Base-by-base conservation (phyloP, 2,797 vertebrate species). In the Limnodromus scolopaceus region DNA sequence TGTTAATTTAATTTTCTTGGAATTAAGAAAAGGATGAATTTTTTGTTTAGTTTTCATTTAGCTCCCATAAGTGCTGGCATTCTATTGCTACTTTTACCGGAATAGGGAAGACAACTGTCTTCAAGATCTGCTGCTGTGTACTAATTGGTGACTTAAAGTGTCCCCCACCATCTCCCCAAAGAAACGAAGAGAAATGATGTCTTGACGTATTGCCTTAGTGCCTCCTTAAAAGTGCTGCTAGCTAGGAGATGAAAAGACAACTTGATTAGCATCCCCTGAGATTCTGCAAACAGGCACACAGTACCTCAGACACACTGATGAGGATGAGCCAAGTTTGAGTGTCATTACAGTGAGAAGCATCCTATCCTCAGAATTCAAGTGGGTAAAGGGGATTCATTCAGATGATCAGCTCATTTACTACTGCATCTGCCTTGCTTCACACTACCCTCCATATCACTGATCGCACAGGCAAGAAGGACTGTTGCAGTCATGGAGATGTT, bases 241-340 rank as follows among this genome's bases (percentile, higher is more conserved):
- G 38, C 20, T 69, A 34, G 54, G 43, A 88, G 54, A 70, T 57
- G 32, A 74, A 92, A 84, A 85, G 79, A 49, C 69, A 91, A n/a
- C 66, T 65, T 92, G 93, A 92, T 96, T 89, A 92, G 55, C 58
- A 60, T 87, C 75, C 94, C 88, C 49, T 19, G 84, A 53, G 92
- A 84, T 38, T 5, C 54, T 87, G 58, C 69, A 76, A 93, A 38
- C 3, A 93, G 84, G 78, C 71, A 61, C 51, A 25, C 22, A 60
- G 90, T 28, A 58, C 80, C 54, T 81, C 85, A 95, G 92, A 79
- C 57, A 71, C 7, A 25, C 36, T 92, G 90, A 92, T 84, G 85
- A 93, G 69, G 41, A 85, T 1, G 53, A 95, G 87, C 49, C 72
- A 66, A 7, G 48, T 41, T 43, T 20, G 70, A 96, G 94, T 77